phyloP scores from a whole-genome alignment of 92 coral and sea anemone genomes.

The Epizoanthus rinbou region DNA sequence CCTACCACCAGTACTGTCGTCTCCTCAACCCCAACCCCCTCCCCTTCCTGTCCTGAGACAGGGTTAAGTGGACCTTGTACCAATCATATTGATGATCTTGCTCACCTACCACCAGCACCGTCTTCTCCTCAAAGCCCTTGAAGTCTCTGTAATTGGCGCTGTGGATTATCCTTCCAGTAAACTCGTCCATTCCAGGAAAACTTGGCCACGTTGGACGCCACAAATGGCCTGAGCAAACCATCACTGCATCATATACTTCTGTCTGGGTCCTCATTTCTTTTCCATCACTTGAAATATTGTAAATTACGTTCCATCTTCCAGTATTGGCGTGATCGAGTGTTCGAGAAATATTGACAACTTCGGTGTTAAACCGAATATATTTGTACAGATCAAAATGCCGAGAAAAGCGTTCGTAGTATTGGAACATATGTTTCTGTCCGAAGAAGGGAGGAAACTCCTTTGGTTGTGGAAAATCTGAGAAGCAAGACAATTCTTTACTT shows the following conservation, averaged over 20 bases:
- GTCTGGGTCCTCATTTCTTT: constrained; percentile 6
- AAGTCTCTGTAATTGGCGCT: constrained; percentile 72
- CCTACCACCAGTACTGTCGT: constrained; percentile 50
- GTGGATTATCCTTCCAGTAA: constrained; percentile 74
- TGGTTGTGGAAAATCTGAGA: constrained; percentile 85
- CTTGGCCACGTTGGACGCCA: constrained; percentile 64
- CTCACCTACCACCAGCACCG: constrained; percentile 63
- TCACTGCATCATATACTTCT: constrained; percentile 72
- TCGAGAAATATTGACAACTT: constrained; percentile 55
- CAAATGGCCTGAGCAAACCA: constrained; percentile 83
- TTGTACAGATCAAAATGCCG: constrained; percentile 62
- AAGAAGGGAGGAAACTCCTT: constrained; percentile 79
- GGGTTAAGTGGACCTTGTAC: too few species aligned
- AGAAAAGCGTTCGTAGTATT: constrained; percentile 65
- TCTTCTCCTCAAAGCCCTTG: not conserved
- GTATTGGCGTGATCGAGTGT: constrained; percentile 50
- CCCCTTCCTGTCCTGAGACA: too few species aligned
- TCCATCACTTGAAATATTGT: constrained; percentile 5
- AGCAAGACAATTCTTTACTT: constrained; percentile 75
- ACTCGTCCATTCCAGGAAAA: constrained; percentile 64
- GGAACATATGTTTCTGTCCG: constrained; percentile 60
- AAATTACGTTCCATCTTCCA: constrained; percentile 67
- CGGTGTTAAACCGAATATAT: constrained; percentile 62
- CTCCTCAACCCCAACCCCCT: too few species aligned
- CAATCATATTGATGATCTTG: too few species aligned